These are phyloP conservation scores for Darevskia nairensis DNA, from an alignment of 2,797 vertebrate genomes.

Conservation along the genomic window DNA sequence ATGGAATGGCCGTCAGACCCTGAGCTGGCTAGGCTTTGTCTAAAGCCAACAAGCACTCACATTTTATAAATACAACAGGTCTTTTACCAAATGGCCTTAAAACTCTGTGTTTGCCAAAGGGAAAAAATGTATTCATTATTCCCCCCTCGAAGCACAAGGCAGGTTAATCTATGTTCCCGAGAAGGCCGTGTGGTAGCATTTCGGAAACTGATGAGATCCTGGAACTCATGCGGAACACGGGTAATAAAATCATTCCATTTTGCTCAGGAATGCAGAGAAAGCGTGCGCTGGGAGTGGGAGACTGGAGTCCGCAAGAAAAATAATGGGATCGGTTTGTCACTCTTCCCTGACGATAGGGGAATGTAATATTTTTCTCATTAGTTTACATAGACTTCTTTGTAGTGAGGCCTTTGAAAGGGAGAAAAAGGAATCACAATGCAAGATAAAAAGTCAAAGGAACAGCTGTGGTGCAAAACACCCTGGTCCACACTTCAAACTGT, in stretches of 20 bases:
- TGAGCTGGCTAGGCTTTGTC: not conserved
- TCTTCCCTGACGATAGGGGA: not conserved
- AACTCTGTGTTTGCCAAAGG: not conserved
- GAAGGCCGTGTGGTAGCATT: not conserved
- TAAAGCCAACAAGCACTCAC: not conserved
- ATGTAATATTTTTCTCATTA: conserved; percentile 10
- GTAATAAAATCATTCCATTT: conserved; percentile 36
- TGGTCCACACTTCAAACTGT: not conserved
- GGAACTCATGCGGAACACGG: conserved; percentile 19
- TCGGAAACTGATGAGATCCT: conserved; percentile 21
- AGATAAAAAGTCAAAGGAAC: not conserved
- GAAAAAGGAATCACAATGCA: not conserved
- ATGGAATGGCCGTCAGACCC: not conserved
- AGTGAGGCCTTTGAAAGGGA: not conserved
- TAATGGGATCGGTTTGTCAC: conserved; percentile 2
- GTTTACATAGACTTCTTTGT: not conserved
- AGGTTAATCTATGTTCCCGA: conserved; percentile 18
- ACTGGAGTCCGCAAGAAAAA: conserved; percentile 4
- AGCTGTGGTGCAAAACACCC: too few relatives aligned
- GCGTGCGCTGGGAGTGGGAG: not conserved
- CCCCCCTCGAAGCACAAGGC: not conserved
- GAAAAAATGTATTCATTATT: not conserved
- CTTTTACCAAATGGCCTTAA: not conserved
- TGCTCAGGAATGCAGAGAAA: not conserved
- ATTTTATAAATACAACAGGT: not conserved